Base-by-base conservation (phyloP, 2,888 invertebrate genomes). In the Caprella mutica region DNA sequence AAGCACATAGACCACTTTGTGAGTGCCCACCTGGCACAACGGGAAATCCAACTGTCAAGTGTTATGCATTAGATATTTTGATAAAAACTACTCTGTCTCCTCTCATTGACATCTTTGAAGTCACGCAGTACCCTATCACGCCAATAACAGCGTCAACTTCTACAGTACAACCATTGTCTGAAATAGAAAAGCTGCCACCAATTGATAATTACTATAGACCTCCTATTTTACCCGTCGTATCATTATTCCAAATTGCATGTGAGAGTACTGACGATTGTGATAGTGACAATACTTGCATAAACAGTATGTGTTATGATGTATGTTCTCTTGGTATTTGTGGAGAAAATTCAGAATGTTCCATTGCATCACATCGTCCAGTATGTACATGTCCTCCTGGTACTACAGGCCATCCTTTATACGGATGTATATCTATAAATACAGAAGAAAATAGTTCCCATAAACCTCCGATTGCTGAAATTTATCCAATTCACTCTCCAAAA, bases 1-100 rank as follows among this genome's bases (percentile, higher is more conserved):
- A 82, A 35, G 81, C 82, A 69, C 84, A 84, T 69, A 80, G 80
- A 68, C 82, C 84, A 5, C 81, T 83, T 68, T 85, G 85, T 69
- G 78, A 78, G 56, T 85, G 85, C 69, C 79, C 83, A 5, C 65
- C 60, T 17, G 56, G 55, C 54, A 68, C 58, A 50, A 67, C 67
- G 6, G 70, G 70, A 9, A 68, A 52, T 38, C 52, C 52, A 1
- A 52, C 52, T 2, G 21, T 52, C 23, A 5, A 3, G 5, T 52
- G 52, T 26, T 24, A 19, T 12, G 52, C 52, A 19, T 38, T 55
- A 6, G n/a, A n/a, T n/a, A n/a, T n/a, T n/a, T n/a, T n/a, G n/a
- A n/a, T n/a, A n/a, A n/a, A n/a, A n/a, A n/a, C n/a, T n/a, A n/a
- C n/a, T n/a, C n/a, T n/a, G n/a, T n/a, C n/a, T n/a, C n/a, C n/a